Evolutionary conservation across 2,113 vertebrate species (phyloP).

Genomic region (Pholis gunnellus): DNA sequence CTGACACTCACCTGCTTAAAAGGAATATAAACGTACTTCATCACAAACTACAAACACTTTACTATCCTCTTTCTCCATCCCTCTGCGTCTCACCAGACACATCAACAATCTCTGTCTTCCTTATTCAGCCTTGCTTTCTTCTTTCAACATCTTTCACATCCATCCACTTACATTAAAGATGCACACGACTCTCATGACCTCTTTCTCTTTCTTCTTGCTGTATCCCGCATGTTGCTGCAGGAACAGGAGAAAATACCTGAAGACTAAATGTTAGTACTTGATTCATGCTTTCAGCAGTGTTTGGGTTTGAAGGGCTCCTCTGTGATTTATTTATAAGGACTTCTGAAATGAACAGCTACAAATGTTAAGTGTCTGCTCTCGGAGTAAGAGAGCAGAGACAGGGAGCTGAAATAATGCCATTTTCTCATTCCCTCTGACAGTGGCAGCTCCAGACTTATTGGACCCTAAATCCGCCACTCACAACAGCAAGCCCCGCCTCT

Average conservation of each 20-base stretch:
- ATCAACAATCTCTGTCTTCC: not conserved
- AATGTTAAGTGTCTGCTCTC: conserved; percentile 25
- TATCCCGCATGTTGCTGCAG: not conserved
- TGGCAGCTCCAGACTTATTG: conserved; percentile 97
- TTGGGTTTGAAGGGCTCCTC: conserved; percentile 13
- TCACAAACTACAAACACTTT: not conserved
- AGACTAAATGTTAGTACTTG: conserved; percentile 4
- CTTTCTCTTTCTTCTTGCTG: conserved; percentile 4
- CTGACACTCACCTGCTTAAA: not conserved
- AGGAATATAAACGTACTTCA: not conserved
- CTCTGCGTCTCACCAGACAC: not conserved
- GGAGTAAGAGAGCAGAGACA: conserved; percentile 20
- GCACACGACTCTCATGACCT: not conserved
- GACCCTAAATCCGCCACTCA: conserved; percentile 96
- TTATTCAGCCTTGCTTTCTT: not conserved
- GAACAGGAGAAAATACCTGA: not conserved
- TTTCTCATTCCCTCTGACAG: conserved; percentile 75
- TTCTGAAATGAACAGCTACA: conserved; percentile 61
- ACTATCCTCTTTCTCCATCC: not conserved
- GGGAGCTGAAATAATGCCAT: not conserved
- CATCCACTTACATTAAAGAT: conserved; percentile 1
- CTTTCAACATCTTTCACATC: not conserved
- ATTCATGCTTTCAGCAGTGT: conserved; percentile 33
- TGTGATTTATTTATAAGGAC: conserved; percentile 62
- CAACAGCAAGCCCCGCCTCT: conserved; percentile 95